Evolutionary conservation across 2,888 invertebrate genomes (phyloP).

Genomic region (Tricholauxania praeusta): DNA sequence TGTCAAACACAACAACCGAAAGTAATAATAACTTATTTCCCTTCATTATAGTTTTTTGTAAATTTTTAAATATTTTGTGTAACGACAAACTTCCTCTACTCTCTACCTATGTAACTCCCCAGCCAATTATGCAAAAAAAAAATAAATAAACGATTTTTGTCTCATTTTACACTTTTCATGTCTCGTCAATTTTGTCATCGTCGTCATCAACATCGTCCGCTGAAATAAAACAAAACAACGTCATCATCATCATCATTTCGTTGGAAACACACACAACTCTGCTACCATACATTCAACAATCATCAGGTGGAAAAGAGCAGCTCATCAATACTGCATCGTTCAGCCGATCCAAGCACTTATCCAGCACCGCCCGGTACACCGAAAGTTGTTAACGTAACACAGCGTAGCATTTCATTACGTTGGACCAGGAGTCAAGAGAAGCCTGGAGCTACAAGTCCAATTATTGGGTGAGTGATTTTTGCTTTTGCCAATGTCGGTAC

Average conservation of each 20-base stretch:
- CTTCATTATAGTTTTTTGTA: background rate
- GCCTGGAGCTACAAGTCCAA: conserved; percentile 66
- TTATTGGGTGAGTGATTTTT: conserved; percentile 64
- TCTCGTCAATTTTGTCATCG: conserved; percentile 2
- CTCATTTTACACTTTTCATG: background rate
- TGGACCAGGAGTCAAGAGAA: conserved; percentile 74
- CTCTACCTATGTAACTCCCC: background rate
- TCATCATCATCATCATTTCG: conserved; percentile 51
- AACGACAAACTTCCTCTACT: background rate
- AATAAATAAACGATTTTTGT: background rate
- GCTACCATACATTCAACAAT: background rate
- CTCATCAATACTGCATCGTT: conserved; percentile 74
- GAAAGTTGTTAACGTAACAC: conserved; percentile 76
- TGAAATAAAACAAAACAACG: conserved; percentile 11
- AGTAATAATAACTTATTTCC: background rate
- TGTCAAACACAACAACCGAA: background rate
- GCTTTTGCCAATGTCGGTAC: background rate
- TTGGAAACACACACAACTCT: conserved; percentile 57
- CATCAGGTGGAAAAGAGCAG: conserved; percentile 67
- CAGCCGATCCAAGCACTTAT: conserved; percentile 77
- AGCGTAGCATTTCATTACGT: conserved; percentile 73
- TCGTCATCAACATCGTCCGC: background rate
- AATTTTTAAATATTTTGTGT: background rate
- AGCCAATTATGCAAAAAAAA: background rate
- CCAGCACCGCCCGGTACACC: conserved; percentile 82